These are phyloP conservation scores for Drosophila buzzatii DNA, from an alignment of 2,888 invertebrate genomes.

Conservation along the genomic window DNA sequence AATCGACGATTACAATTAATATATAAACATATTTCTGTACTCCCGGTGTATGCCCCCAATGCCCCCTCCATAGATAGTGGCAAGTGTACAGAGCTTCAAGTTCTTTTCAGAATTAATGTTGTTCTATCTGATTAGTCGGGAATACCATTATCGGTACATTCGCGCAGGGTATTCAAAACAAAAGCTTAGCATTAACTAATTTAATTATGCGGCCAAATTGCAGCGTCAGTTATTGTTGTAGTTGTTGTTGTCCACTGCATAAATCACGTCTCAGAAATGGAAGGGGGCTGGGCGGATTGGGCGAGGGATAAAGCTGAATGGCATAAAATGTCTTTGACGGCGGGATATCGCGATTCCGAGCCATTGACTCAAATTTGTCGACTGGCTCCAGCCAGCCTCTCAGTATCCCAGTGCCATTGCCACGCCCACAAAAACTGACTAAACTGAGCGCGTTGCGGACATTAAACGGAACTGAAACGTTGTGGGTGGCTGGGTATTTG, in stretches of 20 bases:
- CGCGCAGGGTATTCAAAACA: conserved; percentile 24
- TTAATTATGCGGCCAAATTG: conserved; percentile 68
- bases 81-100: background rate
- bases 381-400: conserved; percentile 19
- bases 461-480: conserved; percentile 29
- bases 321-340: conserved; percentile 40
- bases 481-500: background rate
- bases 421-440: conserved; percentile 22
- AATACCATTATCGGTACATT: background rate
- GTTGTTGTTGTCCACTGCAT: conserved; percentile 36
- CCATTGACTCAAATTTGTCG: conserved; percentile 70
- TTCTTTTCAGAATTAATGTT: background rate
- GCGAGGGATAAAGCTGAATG: background rate
- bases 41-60: too few species aligned
- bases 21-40: background rate
- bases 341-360: conserved; percentile 61
- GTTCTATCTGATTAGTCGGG: background rate
- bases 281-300: background rate
- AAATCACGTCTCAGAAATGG: conserved; percentile 47
- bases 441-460: conserved; percentile 39
- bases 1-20: background rate
- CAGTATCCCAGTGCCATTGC: background rate
- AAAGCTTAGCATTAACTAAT: conserved; percentile 65
- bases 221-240: conserved; percentile 41
- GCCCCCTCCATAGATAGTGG: background rate